Evolutionary conservation across 2,113 vertebrate species (phyloP), one percentile per base, ranked within the genome.

Genomic region (Abramis brama): DNA sequence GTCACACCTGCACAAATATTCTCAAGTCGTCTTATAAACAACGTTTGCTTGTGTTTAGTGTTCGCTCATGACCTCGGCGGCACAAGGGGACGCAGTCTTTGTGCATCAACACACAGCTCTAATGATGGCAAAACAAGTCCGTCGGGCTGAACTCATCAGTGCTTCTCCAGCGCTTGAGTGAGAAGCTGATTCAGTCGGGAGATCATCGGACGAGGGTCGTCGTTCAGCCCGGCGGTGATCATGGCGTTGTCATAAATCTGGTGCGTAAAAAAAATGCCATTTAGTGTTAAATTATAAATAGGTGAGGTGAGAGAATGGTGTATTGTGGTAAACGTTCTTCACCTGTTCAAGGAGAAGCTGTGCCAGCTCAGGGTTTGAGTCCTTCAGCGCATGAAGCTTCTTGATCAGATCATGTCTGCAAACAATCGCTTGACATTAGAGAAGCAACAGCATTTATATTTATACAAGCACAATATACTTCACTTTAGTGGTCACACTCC

Each of bases 191-290:
- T 99, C 59, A 99, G 95, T 45, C 97, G 95, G 39, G 87, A 92
- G 84, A 99, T 97, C 97, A 99, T 99, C 0, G 97, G 96, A 4
- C 98, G 93, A 75, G 97, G 97, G 81, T 99, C 98, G 0, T 98
- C 97, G 0, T 96, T 96, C 5, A 99, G 94, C 2, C 98, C 98
- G 0, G 98, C 98, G 23, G 97, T 87, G 73, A 99, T 99, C 98
- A 99, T 99, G 87, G 97, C 97, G 1, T 99, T 99, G 91, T 99
- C 98, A 10, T 97, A 99, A 89, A 99, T 97, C 98, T 99, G 94
- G 89, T 70, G 52, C 4, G 84, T 71, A 70, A 1, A 85, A 76
- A 1, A 85, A 55, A 76, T 0, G 33, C 1, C 15, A 81, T 12
- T 30, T 77, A 55, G 75, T 55, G 5, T 55, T 55, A 3, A 57